phyloP scores from a whole-genome alignment of 2,113 vertebrate species.

The Eolophus roseicapilla region DNA sequence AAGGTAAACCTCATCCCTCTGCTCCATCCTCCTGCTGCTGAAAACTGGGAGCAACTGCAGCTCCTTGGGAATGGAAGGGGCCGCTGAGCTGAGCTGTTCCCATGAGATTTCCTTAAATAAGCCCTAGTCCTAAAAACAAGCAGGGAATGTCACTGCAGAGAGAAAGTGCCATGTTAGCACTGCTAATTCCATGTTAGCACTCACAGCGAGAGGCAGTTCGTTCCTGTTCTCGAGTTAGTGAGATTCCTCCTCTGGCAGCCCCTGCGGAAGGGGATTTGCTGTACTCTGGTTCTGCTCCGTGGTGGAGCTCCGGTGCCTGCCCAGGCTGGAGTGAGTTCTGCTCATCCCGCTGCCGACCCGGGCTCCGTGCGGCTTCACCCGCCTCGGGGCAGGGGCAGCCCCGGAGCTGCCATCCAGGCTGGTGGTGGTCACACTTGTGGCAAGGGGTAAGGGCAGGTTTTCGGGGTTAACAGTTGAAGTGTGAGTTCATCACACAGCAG shows the following conservation, averaged over 20 bases:
- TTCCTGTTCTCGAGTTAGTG: background rate
- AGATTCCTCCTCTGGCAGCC: rapidly evolving
- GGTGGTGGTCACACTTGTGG: background rate
- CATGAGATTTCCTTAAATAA: background rate
- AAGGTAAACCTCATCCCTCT: background rate
- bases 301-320: background rate
- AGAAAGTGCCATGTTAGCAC: background rate
- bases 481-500: background rate
- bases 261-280: background rate
- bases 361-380: background rate
- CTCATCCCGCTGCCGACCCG: rapidly evolving
- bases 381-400: background rate
- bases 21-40: background rate
- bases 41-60: background rate
- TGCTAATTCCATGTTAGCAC: background rate
- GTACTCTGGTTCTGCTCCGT: background rate
- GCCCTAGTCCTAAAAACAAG: background rate
- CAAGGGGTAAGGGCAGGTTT: background rate
- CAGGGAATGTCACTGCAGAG: background rate
- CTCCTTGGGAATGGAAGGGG: background rate
- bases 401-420: background rate
- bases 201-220: background rate
- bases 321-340: background rate
- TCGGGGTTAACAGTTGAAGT: too few relatives aligned
- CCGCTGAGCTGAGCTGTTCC: background rate